phyloP scores from a whole-genome alignment of 1,140 invertebrate species.

The Bombus pyrosoma region DNA sequence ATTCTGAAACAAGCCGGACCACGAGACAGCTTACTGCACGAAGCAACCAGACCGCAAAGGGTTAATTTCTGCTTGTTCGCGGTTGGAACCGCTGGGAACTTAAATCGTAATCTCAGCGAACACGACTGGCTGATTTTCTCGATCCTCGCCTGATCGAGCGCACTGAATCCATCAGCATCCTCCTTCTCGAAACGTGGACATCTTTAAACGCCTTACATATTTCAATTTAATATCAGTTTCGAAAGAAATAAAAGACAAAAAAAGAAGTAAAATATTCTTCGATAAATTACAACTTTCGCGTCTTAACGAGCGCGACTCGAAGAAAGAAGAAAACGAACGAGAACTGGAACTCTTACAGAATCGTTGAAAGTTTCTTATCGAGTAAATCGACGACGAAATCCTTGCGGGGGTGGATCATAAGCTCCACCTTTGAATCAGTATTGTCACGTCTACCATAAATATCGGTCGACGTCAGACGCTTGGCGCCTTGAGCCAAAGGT shows the following conservation, averaged over 20 bases:
- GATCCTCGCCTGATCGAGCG: not conserved
- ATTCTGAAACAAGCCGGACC: not conserved
- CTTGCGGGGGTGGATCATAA: not conserved
- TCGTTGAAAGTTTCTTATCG: not conserved
- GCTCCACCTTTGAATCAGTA: not conserved
- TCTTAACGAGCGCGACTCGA: too few species aligned
- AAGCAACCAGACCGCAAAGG: slow-evolving; percentile 19
- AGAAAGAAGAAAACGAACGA: too few species aligned
- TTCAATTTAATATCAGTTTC: not conserved
- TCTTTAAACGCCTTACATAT: not conserved
- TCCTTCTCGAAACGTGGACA: not conserved
- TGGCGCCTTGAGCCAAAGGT: slow-evolving; percentile 14
- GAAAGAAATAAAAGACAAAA: not conserved
- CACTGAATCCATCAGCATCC: not conserved
- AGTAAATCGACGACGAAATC: not conserved
- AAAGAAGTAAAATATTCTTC: not conserved
- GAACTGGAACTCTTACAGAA: too few species aligned
- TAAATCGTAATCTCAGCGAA: slow-evolving; percentile 36
- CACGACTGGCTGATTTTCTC: slow-evolving; percentile 13
- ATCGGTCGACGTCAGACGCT: not conserved
- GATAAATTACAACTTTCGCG: not conserved
- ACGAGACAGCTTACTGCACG: not conserved
- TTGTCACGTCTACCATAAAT: slow-evolving; percentile 7
- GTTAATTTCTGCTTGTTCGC: slow-evolving; percentile 20
- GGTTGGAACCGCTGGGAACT: slow-evolving; percentile 30